A percentile compares a stretch with the other conserved stretches of the same genome.
These are phyloP conservation scores for Agrochola circellaris DNA, from an alignment of 2,888 invertebrate genomes.

Conservation along the genomic window DNA sequence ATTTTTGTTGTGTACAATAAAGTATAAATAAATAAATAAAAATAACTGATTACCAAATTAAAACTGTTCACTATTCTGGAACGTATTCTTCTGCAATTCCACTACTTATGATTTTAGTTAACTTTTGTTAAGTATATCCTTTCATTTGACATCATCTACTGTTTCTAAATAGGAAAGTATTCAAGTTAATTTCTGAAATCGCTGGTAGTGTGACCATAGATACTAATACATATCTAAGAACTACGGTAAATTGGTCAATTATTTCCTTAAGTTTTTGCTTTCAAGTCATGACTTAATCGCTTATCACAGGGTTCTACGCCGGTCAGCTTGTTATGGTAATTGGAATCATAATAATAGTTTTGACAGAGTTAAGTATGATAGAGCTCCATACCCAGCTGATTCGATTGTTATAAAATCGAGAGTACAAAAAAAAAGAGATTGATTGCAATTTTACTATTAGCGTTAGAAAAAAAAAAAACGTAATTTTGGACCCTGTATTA, in stretches of 20 bases:
- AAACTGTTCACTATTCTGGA: no score
- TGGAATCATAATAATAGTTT: neutral
- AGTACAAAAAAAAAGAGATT: neutral
- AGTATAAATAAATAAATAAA: no score
- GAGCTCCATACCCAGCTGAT: no score
- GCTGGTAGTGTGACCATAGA: slow-evolving; percentile 18
- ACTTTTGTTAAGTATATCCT: no score
- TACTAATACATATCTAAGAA: no score
- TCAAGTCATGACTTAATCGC: slow-evolving; percentile 23
- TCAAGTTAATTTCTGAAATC: neutral
- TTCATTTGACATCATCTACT: no score
- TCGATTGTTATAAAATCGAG: neutral
- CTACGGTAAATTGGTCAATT: slow-evolving; percentile 28
- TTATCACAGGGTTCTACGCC: slow-evolving; percentile 5
- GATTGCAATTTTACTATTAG: neutral
- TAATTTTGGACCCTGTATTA: no score
- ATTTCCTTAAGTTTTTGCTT: slow-evolving; percentile 48
- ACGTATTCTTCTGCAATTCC: no score
- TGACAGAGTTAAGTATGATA: neutral
- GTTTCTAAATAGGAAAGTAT: no score
- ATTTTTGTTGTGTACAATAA: no score
- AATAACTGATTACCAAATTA: no score
- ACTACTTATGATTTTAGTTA: no score
- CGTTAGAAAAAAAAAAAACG: neutral
- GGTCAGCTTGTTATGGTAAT: slow-evolving; percentile 17